Conservation (phyloP, 2,888 invertebrate species). For the Sarcophaga caerulescens region DNA sequence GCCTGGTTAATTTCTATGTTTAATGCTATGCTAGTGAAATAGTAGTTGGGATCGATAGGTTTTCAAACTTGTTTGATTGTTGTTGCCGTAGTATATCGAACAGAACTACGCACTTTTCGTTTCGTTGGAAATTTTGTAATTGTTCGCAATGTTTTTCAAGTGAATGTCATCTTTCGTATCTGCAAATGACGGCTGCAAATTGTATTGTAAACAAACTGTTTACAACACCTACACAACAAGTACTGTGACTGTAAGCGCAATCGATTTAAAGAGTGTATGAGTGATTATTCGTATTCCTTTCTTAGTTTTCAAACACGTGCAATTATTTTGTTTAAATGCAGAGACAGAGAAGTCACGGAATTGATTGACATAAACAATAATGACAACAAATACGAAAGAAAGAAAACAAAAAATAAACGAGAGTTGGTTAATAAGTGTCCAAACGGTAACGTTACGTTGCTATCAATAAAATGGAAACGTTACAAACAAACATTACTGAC, state of each 20-base stretch:
- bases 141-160: background rate
- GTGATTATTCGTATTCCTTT: background rate
- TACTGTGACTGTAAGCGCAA: background rate
- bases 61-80: slow-evolving; percentile 53
- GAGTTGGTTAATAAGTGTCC: background rate
- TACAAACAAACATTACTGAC: no score
- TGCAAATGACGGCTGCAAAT: slow-evolving; percentile 58
- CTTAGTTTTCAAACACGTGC: slow-evolving; percentile 54
- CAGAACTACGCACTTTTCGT: slow-evolving; percentile 48
- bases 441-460: background rate
- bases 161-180: background rate
- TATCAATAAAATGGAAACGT: background rate
- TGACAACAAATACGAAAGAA: background rate
- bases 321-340: slow-evolving; percentile 56
- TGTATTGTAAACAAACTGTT: slow-evolving; percentile 61
- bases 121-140: background rate
- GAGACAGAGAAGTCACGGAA: slow-evolving; percentile 27
- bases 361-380: background rate
- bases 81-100: background rate
- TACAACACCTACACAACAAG: slow-evolving; percentile 66
- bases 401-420: background rate
- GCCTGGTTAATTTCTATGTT: slow-evolving; percentile 10
- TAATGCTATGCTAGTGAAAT: background rate
- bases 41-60: slow-evolving; percentile 46
- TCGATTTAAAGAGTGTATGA: background rate